These are phyloP conservation scores for Pseudachorutes palmiensis DNA, from an alignment of 1,140 invertebrate species.

Conservation along the genomic window DNA sequence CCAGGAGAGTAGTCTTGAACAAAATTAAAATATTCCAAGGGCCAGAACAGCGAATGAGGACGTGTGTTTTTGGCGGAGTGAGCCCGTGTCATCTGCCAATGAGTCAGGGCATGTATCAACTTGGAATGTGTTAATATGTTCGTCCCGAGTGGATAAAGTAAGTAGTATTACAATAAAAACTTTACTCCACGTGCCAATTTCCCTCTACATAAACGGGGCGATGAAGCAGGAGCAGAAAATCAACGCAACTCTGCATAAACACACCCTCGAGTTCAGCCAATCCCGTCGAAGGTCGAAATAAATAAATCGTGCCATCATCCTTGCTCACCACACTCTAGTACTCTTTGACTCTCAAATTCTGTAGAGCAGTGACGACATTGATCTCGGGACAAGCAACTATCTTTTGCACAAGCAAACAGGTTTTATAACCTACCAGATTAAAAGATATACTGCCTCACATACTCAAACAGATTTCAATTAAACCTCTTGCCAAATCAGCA, in stretches of 20 bases:
- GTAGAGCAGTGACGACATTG: background rate
- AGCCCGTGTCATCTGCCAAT: background rate
- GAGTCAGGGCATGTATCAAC: background rate
- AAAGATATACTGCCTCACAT: background rate
- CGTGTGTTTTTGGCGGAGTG: background rate
- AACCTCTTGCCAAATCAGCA: no score
- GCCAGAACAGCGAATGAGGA: background rate
- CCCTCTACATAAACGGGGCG: background rate
- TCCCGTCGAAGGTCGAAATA: background rate
- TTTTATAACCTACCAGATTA: background rate
- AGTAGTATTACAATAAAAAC: background rate
- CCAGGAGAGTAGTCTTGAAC: no score
- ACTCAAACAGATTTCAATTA: background rate
- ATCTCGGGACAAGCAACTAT: background rate
- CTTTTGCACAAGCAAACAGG: background rate
- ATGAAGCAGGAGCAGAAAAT: no score
- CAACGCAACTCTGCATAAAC: background rate
- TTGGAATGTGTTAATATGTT: background rate
- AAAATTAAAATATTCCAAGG: background rate
- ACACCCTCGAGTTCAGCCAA: background rate
- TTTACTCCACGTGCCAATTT: conserved; percentile 7
- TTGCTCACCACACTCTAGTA: background rate
- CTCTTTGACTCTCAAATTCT: background rate
- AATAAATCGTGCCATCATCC: background rate
- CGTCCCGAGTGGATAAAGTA: background rate